Evolutionary conservation across 2,113 vertebrate species (phyloP).

Genomic region (Urocolius indicus): DNA sequence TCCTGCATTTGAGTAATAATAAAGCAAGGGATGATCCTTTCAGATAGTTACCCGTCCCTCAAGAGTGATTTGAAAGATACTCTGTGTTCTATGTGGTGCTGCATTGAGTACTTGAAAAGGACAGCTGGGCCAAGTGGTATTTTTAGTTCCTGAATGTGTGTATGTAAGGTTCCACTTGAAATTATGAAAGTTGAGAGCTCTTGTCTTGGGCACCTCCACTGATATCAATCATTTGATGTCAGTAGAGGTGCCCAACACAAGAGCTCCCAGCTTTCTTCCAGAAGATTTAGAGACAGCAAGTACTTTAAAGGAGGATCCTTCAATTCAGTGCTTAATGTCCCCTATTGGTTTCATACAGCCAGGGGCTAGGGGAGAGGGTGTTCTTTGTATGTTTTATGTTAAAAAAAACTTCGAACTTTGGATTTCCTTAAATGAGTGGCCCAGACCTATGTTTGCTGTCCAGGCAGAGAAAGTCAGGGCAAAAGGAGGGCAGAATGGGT

Average conservation of each 20-base stretch:
- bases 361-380: neutral
- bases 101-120: neutral
- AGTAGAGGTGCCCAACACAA: neutral
- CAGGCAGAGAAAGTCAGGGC: neutral
- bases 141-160: neutral
- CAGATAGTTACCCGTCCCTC: neutral
- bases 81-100: neutral
- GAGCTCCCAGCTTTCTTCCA: neutral
- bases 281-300: neutral
- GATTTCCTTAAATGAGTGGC: neutral
- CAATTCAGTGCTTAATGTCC: neutral
- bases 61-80: neutral
- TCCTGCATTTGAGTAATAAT: neutral
- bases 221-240: neutral
- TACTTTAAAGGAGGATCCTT: neutral
- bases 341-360: neutral
- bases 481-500: neutral
- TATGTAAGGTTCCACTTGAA: neutral
- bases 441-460: neutral
- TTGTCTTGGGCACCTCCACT: too few relatives aligned
- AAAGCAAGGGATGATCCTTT: neutral
- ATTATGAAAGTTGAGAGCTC: neutral
- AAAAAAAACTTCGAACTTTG: neutral
- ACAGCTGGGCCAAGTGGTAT: rapidly evolving
- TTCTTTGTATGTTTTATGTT: neutral